Conservation (phyloP, 2,888 invertebrate genomes). For the Drosophila peninsularis region DNA sequence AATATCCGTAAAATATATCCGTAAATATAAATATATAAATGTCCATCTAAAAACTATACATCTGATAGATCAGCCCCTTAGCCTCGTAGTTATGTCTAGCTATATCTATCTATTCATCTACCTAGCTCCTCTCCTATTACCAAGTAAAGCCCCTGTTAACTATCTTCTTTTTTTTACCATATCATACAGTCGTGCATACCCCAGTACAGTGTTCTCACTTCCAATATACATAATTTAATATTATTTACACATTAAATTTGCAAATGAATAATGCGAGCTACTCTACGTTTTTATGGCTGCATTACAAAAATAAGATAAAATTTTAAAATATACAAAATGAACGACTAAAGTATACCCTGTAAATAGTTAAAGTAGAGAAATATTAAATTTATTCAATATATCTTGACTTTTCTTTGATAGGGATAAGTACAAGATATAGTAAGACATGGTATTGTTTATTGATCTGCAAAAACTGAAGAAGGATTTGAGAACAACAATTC, state of each 20-base stretch:
- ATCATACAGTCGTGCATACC: not conserved
- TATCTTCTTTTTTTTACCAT: not conserved
- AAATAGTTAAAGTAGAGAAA: not conserved
- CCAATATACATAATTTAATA: constrained; percentile 12
- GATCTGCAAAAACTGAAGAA: too few relatives aligned
- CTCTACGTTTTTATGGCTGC: constrained; percentile 42
- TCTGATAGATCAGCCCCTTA: too few relatives aligned
- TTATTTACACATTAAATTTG: constrained; percentile 70
- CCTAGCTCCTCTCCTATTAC: not conserved
- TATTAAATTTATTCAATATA: too few relatives aligned
- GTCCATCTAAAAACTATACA: too few relatives aligned
- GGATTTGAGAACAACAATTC: too few relatives aligned
- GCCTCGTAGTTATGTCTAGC: not conserved
- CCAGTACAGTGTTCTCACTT: not conserved
- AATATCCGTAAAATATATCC: too few relatives aligned
- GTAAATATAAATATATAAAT: too few relatives aligned
- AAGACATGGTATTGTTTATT: too few relatives aligned
- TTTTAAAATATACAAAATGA: too few relatives aligned
- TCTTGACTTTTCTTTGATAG: too few relatives aligned
- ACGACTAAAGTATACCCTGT: constrained; percentile 10
- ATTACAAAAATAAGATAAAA: constrained; percentile 12
- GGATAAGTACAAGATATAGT: too few relatives aligned
- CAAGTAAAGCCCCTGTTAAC: not conserved
- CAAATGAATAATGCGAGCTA: constrained; percentile 64
- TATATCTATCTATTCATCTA: not conserved